Percentiles rank a stretch among this genome's conserved stretches.
These are phyloP conservation scores for Amphiprion percula DNA, from an alignment of 2,113 vertebrate species.

Conservation along the genomic window DNA sequence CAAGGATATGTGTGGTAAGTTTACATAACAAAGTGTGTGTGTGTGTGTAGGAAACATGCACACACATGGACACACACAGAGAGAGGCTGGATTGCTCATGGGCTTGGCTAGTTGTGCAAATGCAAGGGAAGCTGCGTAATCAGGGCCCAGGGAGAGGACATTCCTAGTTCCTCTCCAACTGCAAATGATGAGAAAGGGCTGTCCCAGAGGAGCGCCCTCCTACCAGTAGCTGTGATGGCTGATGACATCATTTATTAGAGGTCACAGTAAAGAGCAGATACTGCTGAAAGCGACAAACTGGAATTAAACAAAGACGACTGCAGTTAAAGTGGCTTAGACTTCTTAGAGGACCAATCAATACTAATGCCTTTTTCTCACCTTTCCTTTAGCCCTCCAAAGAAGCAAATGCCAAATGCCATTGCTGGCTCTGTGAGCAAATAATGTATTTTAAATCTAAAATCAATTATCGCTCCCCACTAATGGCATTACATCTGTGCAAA, in stretches of 20 bases:
- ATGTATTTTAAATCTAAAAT: conserved; percentile 4
- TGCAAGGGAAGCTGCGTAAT: conserved; percentile 45
- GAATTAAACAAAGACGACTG: conserved; percentile 65
- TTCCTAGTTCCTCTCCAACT: conserved; percentile 53
- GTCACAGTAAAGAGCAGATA: conserved; percentile 67
- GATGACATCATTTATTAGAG: conserved; percentile 76
- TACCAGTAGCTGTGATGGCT: conserved; percentile 50
- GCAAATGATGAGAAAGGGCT: conserved; percentile 35
- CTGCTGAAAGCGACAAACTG: conserved; percentile 66
- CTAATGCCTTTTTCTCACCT: conserved; percentile 39
- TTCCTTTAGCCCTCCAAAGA: conserved; percentile 26
- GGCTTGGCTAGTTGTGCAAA: conserved; percentile 43
- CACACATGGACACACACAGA: background rate
- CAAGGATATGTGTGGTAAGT: conserved; percentile 29
- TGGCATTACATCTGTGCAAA: background rate
- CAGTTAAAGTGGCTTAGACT: conserved; percentile 69
- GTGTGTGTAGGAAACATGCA: background rate
- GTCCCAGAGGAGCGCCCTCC: conserved; percentile 56
- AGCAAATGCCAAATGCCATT: conserved; percentile 32
- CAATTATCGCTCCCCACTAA: background rate
- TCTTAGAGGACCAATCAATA: conserved; percentile 67
- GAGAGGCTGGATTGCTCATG: conserved; percentile 29
- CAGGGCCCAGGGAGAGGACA: conserved; percentile 64
- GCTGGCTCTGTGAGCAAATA: conserved; percentile 9
- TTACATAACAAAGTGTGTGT: conserved; percentile 37